Evolutionary conservation across 2,797 vertebrate species (phyloP).

Genomic region (Microchirus variegatus): DNA sequence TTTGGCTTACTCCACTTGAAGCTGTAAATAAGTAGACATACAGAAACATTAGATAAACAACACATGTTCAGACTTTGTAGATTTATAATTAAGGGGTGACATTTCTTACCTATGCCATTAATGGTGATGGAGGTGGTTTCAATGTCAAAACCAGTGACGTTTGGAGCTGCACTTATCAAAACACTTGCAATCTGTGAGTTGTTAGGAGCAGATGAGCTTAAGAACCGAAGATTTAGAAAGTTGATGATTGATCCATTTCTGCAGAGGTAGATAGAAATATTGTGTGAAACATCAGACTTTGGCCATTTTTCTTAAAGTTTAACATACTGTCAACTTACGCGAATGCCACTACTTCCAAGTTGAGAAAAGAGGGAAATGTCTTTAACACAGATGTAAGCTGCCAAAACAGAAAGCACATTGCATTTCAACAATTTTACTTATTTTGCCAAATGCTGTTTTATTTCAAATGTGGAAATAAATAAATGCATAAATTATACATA

Average conservation of each 20-base stretch:
- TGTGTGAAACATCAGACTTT: background rate
- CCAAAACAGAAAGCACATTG: conserved; percentile 4
- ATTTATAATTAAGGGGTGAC: background rate
- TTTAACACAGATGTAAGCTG: conserved; percentile 48
- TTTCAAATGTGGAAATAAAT: background rate
- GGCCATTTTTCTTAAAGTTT: background rate
- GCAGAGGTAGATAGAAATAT: conserved; percentile 1
- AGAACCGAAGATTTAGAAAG: conserved; percentile 10
- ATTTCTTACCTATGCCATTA: conserved; percentile 32
- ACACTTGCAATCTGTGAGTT: conserved; percentile 25
- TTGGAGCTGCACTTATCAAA: conserved; percentile 35
- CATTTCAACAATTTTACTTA: background rate
- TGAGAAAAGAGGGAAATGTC: conserved; percentile 31
- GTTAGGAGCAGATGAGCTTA: conserved; percentile 17
- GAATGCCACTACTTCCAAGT: conserved; percentile 25
- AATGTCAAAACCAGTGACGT: conserved; percentile 43
- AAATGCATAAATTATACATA: background rate
- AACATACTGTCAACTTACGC: conserved; percentile 24
- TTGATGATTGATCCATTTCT: conserved; percentile 50
- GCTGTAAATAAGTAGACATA: conserved; percentile 8
- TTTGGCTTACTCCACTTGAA: conserved; percentile 42
- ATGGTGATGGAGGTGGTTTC: conserved; percentile 32
- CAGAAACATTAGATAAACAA: background rate
- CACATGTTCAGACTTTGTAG: background rate
- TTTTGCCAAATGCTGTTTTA: background rate